Evolutionary conservation across 37 sponge, comb jelly and placozoan species (phyloP).

Genomic region (Sycon ciliatum): DNA sequence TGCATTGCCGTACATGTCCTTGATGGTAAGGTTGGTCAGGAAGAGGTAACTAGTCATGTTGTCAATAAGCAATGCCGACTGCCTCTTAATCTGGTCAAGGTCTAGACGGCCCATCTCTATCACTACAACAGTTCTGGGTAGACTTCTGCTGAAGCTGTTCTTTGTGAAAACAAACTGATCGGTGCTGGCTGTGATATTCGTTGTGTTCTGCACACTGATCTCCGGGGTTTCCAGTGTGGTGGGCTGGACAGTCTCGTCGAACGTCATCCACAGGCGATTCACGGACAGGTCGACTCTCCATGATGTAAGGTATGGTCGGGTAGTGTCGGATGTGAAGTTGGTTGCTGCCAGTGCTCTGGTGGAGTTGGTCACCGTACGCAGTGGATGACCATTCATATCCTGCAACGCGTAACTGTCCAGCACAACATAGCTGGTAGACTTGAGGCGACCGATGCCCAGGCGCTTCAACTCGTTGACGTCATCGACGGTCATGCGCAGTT

Average conservation of each 20-base stretch:
- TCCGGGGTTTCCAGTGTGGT: slow-evolving; percentile 49
- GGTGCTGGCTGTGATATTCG: not conserved
- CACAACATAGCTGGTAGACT: slow-evolving; percentile 28
- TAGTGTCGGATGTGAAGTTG: slow-evolving; percentile 51
- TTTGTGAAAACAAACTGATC: not conserved
- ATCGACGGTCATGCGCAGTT: slow-evolving; percentile 21
- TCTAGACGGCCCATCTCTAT: slow-evolving; percentile 34
- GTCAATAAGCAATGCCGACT: too few relatives aligned
- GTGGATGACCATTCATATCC: slow-evolving; percentile 57
- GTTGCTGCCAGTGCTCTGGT: slow-evolving; percentile 32
- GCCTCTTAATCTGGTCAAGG: slow-evolving; percentile 74
- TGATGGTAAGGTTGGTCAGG: slow-evolving; percentile 31
- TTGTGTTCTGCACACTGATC: slow-evolving; percentile 33
- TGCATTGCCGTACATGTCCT: slow-evolving; percentile 58
- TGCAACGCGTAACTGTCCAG: slow-evolving; percentile 50
- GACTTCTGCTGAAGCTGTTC: slow-evolving; percentile 47
- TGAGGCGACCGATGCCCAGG: not conserved
- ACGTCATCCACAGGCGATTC: slow-evolving; percentile 53
- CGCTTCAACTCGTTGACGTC: slow-evolving; percentile 70
- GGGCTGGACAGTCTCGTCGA: slow-evolving; percentile 75
- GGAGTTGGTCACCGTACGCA: slow-evolving; percentile 41
- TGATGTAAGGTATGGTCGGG: slow-evolving; percentile 39
- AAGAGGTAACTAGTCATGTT: slow-evolving; percentile 52
- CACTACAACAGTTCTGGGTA: slow-evolving; percentile 23
- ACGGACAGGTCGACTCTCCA: slow-evolving; percentile 64